Evolutionary conservation across 2,888 invertebrate genomes (phyloP), one percentile per base, ranked within the genome.

Genomic region (Acleris emargana): DNA sequence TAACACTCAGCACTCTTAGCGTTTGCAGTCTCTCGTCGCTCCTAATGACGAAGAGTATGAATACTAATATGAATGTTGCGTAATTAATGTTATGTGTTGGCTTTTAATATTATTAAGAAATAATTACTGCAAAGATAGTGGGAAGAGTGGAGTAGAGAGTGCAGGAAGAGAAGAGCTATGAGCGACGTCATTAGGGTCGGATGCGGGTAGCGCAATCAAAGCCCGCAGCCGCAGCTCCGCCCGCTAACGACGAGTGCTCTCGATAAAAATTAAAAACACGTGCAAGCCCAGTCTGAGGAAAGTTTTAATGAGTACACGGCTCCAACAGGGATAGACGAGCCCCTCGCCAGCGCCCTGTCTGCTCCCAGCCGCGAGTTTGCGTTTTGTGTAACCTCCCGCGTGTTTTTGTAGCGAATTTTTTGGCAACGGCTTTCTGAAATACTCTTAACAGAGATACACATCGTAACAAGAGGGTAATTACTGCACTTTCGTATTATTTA

Each of bases 251-350:
- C 80, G 86, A 92, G 91, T 79, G 88, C 91, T 91, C 91, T 92
- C 92, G 91, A 92, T 92, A 92, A 91, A 92, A 92, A 92, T 91
- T 92, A 92, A 92, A 92, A 92, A 92, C 92, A 92, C 91, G 91
- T 91, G 91, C 91, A 89, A 84, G 85, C 88, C 86, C 87, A 85
- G 88, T 84, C 90, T 86, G 88, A 92, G 91, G 91, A 92, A 92
- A 92, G 86, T 92, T 92, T 92, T 92, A 92, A 92, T 92, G 92
- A 91, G 86, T 86, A 88, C 88, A 87, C 85, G 85, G 83, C 77
- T 82, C 80, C 79, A 78, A 78, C 77, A 50, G 59, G 61, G 60
- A 66, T 57, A 57, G 60, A 45, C 45, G n/a, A 16, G 45, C 45
- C n/a, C 45, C 61, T 57, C 58, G 60, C 61, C 55, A 49, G 64